These are phyloP conservation scores for Dynastes maya DNA, from an alignment of 2,888 invertebrate genomes.

Conservation along the genomic window DNA sequence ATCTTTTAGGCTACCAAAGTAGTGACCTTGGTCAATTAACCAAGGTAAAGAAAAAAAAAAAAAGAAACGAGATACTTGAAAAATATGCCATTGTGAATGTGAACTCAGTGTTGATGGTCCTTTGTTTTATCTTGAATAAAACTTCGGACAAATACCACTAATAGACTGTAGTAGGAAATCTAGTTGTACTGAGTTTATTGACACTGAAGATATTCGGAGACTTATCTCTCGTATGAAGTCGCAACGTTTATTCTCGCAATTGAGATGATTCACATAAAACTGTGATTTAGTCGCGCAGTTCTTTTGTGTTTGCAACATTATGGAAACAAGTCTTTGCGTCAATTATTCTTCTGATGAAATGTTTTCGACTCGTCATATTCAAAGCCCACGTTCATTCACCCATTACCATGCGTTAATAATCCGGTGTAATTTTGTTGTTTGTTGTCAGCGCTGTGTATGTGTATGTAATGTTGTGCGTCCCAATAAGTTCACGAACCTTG, in stretches of 20 bases:
- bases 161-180: not conserved
- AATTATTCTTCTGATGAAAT: constrained; percentile 24
- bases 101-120: not conserved
- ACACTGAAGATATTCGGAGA: not conserved
- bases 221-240: not conserved
- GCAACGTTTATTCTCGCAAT: not conserved
- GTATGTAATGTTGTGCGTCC: not conserved
- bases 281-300: not conserved
- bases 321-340: constrained; percentile 8
- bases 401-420: constrained; percentile 29
- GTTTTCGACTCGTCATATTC: constrained; percentile 15
- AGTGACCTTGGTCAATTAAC: too few relatives aligned
- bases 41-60: too few relatives aligned
- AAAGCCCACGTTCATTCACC: constrained; percentile 46
- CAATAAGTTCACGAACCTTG: constrained; percentile 31
- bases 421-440: constrained; percentile 40
- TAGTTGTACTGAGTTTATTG: not conserved
- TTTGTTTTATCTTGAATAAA: not conserved
- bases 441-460: constrained; percentile 28
- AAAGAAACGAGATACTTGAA: too few relatives aligned
- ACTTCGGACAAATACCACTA: not conserved
- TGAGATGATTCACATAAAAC: not conserved
- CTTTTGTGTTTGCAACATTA: constrained; percentile 17
- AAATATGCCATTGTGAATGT: too few relatives aligned
- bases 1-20: too few relatives aligned